Conservation (phyloP, 2,888 invertebrate species). For the Tetranychus piercei region DNA sequence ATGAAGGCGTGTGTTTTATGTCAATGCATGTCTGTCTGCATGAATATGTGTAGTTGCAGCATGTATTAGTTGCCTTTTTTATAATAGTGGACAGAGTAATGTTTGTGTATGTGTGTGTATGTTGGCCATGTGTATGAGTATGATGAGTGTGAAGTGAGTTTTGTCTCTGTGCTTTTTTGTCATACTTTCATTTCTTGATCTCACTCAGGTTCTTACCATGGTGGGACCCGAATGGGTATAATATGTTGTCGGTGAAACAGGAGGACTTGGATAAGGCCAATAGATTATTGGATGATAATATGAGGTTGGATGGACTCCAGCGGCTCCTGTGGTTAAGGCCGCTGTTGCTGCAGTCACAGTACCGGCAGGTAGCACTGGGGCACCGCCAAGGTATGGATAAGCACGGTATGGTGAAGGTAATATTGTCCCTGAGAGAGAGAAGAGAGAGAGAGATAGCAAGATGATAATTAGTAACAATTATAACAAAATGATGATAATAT, state of each 20-base stretch:
- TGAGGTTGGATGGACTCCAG: conserved; percentile 15
- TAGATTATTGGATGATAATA: conserved; percentile 43
- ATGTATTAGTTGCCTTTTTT: too few relatives aligned
- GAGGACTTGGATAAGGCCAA: conserved; percentile 86
- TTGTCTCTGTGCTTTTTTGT: background rate
- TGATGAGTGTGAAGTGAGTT: background rate
- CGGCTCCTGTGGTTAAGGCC: conserved; percentile 10
- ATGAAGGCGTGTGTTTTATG: too few relatives aligned
- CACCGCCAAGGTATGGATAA: conserved; percentile 27
- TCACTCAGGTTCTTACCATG: conserved; percentile 29
- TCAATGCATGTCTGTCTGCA: too few relatives aligned
- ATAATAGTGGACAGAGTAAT: too few relatives aligned
- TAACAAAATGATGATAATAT: background rate
- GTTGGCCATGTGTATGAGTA: background rate
- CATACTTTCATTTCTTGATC: background rate
- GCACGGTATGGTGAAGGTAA: conserved; percentile 30
- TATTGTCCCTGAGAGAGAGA: conserved; percentile 26
- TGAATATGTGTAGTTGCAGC: too few relatives aligned
- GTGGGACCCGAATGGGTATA: conserved; percentile 40
- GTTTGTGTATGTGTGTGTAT: too few relatives aligned
- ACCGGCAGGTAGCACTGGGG: background rate
- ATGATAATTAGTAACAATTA: too few relatives aligned
- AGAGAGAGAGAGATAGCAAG: too few relatives aligned
- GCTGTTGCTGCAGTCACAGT: conserved; percentile 8
- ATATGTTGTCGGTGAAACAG: conserved; percentile 75